These are phyloP conservation scores for Acronicta psi DNA, from an alignment of 2,888 invertebrate genomes.

Conservation along the genomic window DNA sequence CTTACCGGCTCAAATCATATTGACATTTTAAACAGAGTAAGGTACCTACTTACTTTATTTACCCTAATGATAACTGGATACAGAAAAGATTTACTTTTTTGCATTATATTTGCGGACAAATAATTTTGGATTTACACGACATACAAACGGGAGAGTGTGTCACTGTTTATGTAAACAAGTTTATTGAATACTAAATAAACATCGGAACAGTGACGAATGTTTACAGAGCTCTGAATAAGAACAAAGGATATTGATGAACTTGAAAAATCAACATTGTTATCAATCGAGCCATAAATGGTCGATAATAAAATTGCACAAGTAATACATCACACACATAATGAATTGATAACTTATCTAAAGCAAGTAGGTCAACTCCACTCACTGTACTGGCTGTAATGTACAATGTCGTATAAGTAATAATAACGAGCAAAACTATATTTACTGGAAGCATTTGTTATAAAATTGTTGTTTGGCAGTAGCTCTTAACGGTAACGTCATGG, in stretches of 20 bases:
- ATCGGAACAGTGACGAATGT: conserved; percentile 63
- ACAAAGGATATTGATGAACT: conserved; percentile 75
- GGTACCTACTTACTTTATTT: background rate
- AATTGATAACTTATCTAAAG: conserved; percentile 78
- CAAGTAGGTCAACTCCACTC: conserved; percentile 80
- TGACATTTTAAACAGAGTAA: conserved; percentile 2
- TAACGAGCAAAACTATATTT: conserved; percentile 33
- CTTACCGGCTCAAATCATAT: background rate
- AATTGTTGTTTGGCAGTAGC: conserved; percentile 54
- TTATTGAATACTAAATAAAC: conserved; percentile 61
- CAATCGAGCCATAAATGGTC: conserved; percentile 62
- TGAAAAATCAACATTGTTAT: conserved; percentile 72
- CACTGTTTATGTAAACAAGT: conserved; percentile 68
- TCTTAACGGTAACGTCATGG: conserved; percentile 55
- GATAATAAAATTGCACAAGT: conserved; percentile 80
- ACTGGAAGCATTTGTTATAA: conserved; percentile 56
- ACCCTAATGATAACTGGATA: no score
- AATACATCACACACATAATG: conserved; percentile 73
- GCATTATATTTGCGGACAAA: conserved; percentile 37
- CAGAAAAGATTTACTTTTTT: background rate
- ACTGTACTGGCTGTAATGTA: conserved; percentile 62
- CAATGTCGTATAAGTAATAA: conserved; percentile 40
- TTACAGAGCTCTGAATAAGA: conserved; percentile 65
- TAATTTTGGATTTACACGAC: conserved; percentile 58
- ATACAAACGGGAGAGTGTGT: conserved; percentile 62